Conservation (phyloP, 2,888 invertebrate species). For the Phalera bucephala region DNA sequence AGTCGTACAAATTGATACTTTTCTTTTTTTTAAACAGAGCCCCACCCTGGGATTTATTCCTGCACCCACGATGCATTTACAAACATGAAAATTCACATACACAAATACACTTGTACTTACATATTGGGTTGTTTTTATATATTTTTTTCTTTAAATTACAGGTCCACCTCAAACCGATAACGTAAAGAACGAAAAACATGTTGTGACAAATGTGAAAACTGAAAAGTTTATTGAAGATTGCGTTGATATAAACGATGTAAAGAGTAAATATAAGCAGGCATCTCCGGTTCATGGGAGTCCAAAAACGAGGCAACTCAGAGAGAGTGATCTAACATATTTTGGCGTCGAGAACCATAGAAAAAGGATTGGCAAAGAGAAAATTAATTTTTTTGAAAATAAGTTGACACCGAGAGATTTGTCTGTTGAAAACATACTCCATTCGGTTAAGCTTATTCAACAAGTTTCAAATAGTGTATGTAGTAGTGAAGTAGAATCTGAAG, state of each 20-base stretch:
- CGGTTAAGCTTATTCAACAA: conserved; percentile 67
- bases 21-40: too few relatives aligned
- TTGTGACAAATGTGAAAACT: conserved; percentile 19
- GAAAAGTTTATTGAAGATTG: conserved; percentile 13
- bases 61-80: too few relatives aligned
- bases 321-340: conserved; percentile 84
- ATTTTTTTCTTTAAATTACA: conserved; percentile 20
- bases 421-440: conserved; percentile 60
- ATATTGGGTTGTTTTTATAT: too few relatives aligned
- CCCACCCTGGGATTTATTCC: too few relatives aligned
- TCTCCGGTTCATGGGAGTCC: conserved; percentile 49
- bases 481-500: conserved; percentile 73
- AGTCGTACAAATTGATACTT: too few relatives aligned
- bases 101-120: too few relatives aligned
- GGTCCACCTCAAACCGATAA: conserved; percentile 33
- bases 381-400: conserved; percentile 20
- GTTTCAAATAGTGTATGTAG: conserved; percentile 68
- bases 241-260: conserved; percentile 24
- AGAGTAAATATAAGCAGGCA: conserved; percentile 41
- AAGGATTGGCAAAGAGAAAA: conserved; percentile 19
- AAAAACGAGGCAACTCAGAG: conserved; percentile 77
- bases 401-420: conserved; percentile 35
- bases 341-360: conserved; percentile 55
- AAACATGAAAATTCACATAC: too few relatives aligned
- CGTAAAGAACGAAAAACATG: conserved; percentile 22